Percentiles rank a stretch among this genome's conserved stretches.
Evolutionary conservation across 2,888 invertebrate genomes (phyloP).

Genomic region (Vannuccia rotundouncinata): DNA sequence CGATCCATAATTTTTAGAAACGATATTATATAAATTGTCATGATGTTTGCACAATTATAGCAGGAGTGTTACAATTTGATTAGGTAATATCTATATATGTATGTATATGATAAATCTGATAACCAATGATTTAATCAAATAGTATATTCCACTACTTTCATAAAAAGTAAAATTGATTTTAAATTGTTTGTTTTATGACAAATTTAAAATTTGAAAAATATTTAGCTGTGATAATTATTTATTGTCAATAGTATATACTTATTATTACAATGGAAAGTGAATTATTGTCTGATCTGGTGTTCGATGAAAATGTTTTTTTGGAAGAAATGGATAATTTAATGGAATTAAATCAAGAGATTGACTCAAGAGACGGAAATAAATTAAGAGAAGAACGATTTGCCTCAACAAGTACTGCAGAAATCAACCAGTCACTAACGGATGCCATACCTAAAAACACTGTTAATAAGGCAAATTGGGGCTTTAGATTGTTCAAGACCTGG

Average conservation of each 20-base stretch:
- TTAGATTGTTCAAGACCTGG: not conserved
- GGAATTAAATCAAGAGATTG: not conserved
- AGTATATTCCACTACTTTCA: too few relatives aligned
- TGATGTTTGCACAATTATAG: too few relatives aligned
- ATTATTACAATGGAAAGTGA: not conserved
- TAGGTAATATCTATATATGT: too few relatives aligned
- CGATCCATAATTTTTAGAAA: too few relatives aligned
- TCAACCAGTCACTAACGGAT: not conserved
- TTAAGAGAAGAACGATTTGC: too few relatives aligned
- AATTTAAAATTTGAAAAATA: not conserved
- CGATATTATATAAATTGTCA: too few relatives aligned
- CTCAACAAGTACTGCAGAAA: not conserved
- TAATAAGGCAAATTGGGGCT: not conserved
- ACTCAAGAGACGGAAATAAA: too few relatives aligned
- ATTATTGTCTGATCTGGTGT: not conserved
- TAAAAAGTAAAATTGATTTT: too few relatives aligned
- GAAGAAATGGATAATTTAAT: not conserved
- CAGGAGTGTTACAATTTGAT: too few relatives aligned
- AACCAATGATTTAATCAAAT: too few relatives aligned
- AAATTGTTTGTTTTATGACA: too few relatives aligned
- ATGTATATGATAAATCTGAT: too few relatives aligned
- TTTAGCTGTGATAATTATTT: not conserved
- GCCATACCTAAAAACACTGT: conserved; percentile 18
- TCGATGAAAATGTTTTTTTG: not conserved
- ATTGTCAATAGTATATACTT: not conserved